Base-by-base conservation (phyloP, 2,797 vertebrate species). In the Labroides dimidiatus region DNA sequence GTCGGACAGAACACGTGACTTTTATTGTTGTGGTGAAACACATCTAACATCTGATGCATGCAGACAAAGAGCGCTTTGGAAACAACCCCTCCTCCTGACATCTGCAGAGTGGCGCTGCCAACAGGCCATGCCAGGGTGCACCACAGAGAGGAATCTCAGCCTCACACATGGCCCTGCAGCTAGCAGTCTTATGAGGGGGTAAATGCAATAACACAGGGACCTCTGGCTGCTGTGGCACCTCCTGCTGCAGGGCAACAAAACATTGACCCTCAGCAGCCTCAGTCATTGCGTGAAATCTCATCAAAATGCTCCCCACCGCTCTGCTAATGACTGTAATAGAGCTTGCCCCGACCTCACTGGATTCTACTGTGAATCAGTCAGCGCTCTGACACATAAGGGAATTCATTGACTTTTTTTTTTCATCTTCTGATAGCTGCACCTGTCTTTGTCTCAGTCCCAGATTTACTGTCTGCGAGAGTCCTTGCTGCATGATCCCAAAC, bases 281-380 rank as follows among this genome's bases (percentile, higher is more conserved):
- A 10, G 44, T 64, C 81, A 30, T 84, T 50, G 78, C 79, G 21
- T 84, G 76, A 86, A 87, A 88, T 84, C 88, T 90, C 91, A 87
- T 91, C 86, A 89, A 84, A 84, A 72, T 44, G 66, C 87, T 84
- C 77, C 90, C 86, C 75, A 72, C 87, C 53, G 87, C 74, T 87
- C 70, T 1, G 69, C 92, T 92, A 92, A 92, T 91, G 87, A 91
- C 84, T 79, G 62, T 74, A 87, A 89, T 82, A 48, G 83, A 87
- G 82, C 20, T 55, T 60, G 84, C 65, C 82, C 72, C 56, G 75
- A 88, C 84, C 90, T 85, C 66, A 2, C 56, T 30, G 67, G 75
- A 72, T 64, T 74, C 81, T 76, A 56, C 85, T 81, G 82, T 64
- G 78, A 73, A 84, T 84, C 79, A 74, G 76, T 83, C 82, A 83